Conservation (phyloP, 2,797 vertebrate species). For the Xiphorhynchus erythropygius region DNA sequence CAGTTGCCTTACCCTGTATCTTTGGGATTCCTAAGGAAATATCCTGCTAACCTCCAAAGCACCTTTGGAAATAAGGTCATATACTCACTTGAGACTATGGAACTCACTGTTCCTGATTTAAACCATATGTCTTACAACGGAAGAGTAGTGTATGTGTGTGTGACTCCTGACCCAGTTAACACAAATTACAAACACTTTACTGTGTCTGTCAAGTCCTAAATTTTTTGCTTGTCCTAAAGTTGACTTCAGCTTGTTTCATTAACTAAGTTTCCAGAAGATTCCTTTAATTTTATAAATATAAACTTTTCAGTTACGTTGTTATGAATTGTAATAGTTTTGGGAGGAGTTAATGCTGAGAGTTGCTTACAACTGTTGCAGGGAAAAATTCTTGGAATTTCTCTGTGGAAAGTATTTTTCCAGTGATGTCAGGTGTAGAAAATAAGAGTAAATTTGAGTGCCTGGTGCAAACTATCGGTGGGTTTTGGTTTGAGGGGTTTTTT, state of each 20-base stretch:
- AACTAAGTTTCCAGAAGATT: background rate
- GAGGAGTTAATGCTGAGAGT: background rate
- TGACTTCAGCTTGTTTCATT: background rate
- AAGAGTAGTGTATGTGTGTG: background rate
- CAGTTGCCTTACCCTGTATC: background rate
- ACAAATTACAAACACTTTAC: background rate
- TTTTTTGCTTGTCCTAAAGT: background rate
- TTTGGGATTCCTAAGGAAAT: background rate
- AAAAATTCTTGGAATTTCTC: background rate
- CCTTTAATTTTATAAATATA: background rate
- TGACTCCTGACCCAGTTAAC: background rate
- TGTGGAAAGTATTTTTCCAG: background rate
- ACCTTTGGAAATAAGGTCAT: background rate
- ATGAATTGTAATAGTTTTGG: background rate
- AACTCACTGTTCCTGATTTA: background rate
- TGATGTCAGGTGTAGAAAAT: conserved; percentile 6
- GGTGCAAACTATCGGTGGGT: background rate
- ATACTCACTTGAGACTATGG: background rate
- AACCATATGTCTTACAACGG: background rate
- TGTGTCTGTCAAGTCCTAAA: background rate
- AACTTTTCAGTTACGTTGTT: background rate
- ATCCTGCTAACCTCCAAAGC: background rate
- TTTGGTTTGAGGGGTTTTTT: background rate
- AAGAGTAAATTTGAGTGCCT: background rate
- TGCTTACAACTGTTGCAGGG: background rate